Percentiles rank a stretch among this genome's conserved stretches.
phyloP scores from a whole-genome alignment of 2,888 invertebrate species.

The Lithodes maja region DNA sequence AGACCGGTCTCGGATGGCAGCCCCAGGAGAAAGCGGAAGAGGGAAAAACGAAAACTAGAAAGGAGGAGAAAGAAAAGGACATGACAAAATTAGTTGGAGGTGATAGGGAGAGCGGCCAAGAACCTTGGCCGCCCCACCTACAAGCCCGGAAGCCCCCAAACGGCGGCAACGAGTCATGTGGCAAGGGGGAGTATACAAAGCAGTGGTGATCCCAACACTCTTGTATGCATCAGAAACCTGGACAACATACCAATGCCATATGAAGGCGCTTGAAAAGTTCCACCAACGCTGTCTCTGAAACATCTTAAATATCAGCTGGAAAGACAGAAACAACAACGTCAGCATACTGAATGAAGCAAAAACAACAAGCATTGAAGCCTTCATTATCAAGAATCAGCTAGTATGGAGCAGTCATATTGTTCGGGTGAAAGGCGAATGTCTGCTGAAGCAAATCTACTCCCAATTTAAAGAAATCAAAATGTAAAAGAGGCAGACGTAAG shows the following conservation, averaged over 20 bases:
- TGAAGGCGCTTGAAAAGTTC: constrained; percentile 19
- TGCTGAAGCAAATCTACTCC: constrained; percentile 3
- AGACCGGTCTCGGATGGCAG: too few species aligned
- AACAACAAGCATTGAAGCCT: not conserved
- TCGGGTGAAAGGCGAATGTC: not conserved
- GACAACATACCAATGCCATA: constrained; percentile 8
- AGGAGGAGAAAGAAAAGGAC: too few species aligned
- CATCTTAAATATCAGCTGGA: constrained; percentile 26
- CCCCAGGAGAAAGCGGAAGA: too few species aligned
- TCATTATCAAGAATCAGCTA: constrained; percentile 12
- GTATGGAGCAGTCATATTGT: constrained; percentile 3
- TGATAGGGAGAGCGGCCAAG: too few species aligned
- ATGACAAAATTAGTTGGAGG: too few species aligned
- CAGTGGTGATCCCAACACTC: constrained; percentile 8
- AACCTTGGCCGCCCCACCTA: too few species aligned
- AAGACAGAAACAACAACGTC: constrained; percentile 13
- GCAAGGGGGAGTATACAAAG: too few species aligned
- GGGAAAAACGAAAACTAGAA: too few species aligned
- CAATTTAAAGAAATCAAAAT: not conserved
- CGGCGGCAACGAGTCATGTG: too few species aligned
- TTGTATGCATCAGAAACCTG: constrained; percentile 23
- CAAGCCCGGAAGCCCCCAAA: too few species aligned
- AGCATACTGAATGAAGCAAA: not conserved
- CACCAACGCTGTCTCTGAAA: constrained; percentile 29
- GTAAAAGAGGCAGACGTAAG: constrained; percentile 36